Percentiles rank a stretch among this genome's conserved stretches.
These are phyloP conservation scores for Dasypolia templi DNA, from an alignment of 2,888 invertebrate species.

Conservation along the genomic window DNA sequence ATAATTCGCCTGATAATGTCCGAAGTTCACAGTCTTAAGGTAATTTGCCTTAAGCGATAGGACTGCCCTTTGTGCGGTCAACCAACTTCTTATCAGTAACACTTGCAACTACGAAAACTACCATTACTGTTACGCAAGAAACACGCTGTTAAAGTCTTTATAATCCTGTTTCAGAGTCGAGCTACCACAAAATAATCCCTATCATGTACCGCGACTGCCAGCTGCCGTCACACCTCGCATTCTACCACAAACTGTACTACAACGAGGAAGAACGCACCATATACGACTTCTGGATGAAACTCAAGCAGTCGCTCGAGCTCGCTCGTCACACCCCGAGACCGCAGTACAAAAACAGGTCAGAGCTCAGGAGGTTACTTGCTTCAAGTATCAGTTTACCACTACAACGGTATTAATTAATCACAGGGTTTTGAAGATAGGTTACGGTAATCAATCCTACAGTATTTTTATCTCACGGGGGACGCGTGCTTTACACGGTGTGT, in stretches of 20 bases:
- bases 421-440: neutral
- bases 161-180: constrained; percentile 60
- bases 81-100: neutral
- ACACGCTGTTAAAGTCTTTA: too few species aligned
- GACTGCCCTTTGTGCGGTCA: neutral
- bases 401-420: neutral
- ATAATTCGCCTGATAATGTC: neutral
- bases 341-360: constrained; percentile 37
- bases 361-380: constrained; percentile 11
- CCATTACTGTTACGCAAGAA: neutral
- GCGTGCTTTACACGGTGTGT: too few species aligned
- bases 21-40: neutral
- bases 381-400: neutral
- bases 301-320: constrained; percentile 89
- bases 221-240: constrained; percentile 92
- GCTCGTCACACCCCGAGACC: constrained; percentile 49
- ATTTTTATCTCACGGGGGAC: too few species aligned
- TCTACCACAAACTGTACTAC: constrained; percentile 91
- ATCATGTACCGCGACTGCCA: constrained; percentile 92
- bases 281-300: constrained; percentile 93
- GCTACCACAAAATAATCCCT: constrained; percentile 92
- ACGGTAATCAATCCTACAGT: neutral
- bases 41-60: neutral
- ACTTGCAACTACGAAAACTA: neutral
- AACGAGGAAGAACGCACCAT: constrained; percentile 83